Percentiles rank a stretch among this genome's conserved stretches.
These are phyloP conservation scores for Anomalospiza imberbis DNA, from an alignment of 2,797 vertebrate species.

Conservation along the genomic window DNA sequence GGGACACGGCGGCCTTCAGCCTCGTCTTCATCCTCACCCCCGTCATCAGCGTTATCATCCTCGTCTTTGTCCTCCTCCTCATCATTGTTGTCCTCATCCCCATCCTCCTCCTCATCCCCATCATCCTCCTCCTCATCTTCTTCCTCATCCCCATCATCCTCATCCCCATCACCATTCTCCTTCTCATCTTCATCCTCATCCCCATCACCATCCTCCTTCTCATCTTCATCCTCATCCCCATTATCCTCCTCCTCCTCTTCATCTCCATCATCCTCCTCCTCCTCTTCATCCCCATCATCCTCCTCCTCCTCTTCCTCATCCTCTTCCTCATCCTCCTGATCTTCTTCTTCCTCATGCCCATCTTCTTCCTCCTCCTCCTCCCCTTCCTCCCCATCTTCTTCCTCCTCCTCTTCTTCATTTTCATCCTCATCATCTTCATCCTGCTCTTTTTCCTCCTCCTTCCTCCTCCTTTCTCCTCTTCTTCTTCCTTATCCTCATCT, in stretches of 20 bases:
- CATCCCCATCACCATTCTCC: too few relatives aligned
- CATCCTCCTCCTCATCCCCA: fast-evolving
- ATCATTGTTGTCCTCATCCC: not conserved
- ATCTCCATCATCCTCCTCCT: not conserved
- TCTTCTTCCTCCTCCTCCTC: fast-evolving
- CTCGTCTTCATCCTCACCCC: fast-evolving
- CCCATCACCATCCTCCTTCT: not conserved
- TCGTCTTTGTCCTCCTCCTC: fast-evolving
- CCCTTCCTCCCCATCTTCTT: not conserved
- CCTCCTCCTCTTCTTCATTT: too few relatives aligned
- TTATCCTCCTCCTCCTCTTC: not conserved
- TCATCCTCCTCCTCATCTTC: fast-evolving
- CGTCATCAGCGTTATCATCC: not conserved
- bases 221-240: too few relatives aligned
- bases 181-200: not conserved
- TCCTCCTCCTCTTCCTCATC: too few relatives aligned
- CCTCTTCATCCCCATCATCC: not conserved
- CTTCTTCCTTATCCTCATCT: not conserved
- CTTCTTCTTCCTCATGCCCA: too few relatives aligned
- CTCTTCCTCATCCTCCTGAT: too few relatives aligned
- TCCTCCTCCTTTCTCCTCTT: too few relatives aligned
- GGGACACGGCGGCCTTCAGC: not conserved
- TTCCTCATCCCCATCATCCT: not conserved
- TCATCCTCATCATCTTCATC: too few relatives aligned
- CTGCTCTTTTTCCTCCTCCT: too few relatives aligned